Evolutionary conservation across 2,888 invertebrate species (phyloP), one percentile per base, ranked within the genome.

Genomic region (Sympetrum striolatum): DNA sequence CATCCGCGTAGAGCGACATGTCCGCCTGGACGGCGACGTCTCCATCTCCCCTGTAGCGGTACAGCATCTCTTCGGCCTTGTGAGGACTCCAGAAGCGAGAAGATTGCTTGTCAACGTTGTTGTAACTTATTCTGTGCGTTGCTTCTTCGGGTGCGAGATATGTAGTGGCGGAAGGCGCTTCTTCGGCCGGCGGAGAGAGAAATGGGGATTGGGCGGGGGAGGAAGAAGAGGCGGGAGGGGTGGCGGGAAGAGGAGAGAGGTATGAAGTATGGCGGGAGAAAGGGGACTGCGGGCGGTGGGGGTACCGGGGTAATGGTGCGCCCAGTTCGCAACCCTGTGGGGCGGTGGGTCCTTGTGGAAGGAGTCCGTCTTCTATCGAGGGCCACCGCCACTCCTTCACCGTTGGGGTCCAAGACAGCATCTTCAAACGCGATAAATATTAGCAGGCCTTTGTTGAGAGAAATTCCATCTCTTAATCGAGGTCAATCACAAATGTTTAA

Each of bases 311-410:
- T 37, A 60, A 37, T 60, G 86, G 86, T 15, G 86, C 64, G 37
- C 58, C 37, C 58, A 86, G 60, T 44, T 82, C 82, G 37, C 80
- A 39, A 35, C 39, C 80, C 25, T 60, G 82, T n/a, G 82, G 58
- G 22, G 82, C 58, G 35, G 82, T 22, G 58, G 82, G 35, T 0
- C 64, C 60, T 58, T 60, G 37, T 15, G 37, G 86, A 22, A 64
- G 37, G 18, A 64, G 22, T 31, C 73, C 73, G 60, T 86, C 86
- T 22, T 44, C 58, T 8, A 58, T 60, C 10, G 58, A 37, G 60
- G 31, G 60, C 86, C 86, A 86, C 22, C 86, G 22, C 86, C 86
- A 86, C 86, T 86, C 86, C 37, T 86, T 86, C 22, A 86, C 60
- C 35, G 60, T 31, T 8, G 86, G 64, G 35, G 60, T 60, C 86